A percentile compares a stretch with the other conserved stretches of the same genome.
phyloP scores from a whole-genome alignment of 2,113 vertebrate genomes.

The Heterotilapia buettikoferi region DNA sequence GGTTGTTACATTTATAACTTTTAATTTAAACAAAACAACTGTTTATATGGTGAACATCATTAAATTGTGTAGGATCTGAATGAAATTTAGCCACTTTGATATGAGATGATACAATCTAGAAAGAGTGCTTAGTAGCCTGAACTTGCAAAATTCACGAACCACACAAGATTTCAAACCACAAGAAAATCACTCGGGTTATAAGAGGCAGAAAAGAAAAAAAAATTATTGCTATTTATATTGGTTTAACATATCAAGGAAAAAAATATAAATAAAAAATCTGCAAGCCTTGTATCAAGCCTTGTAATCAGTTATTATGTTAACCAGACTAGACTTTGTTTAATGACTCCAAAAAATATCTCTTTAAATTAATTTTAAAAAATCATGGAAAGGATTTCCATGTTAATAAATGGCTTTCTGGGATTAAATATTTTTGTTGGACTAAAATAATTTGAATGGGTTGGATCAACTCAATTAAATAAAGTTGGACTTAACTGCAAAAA shows the following conservation, averaged over 20 bases:
- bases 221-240: fast-evolving
- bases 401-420: background rate
- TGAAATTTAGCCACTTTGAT: background rate
- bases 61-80: background rate
- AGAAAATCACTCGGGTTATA: background rate
- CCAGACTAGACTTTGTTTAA: background rate
- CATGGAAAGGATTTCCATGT: fast-evolving
- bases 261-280: background rate
- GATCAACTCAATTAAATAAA: background rate
- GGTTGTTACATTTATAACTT: background rate
- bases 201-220: fast-evolving
- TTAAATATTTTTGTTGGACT: background rate
- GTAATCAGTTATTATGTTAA: background rate
- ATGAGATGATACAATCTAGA: background rate
- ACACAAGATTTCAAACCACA: background rate
- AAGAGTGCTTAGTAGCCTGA: background rate
- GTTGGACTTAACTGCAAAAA: background rate
- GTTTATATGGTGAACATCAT: background rate
- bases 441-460: background rate
- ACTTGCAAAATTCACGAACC: fast-evolving
- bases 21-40: background rate
- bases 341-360: background rate
- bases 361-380: background rate
- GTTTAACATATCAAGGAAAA: fast-evolving
- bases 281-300: background rate